These are phyloP conservation scores for Yponomeuta cagnagella DNA, from an alignment of 2,888 invertebrate genomes.

Conservation along the genomic window DNA sequence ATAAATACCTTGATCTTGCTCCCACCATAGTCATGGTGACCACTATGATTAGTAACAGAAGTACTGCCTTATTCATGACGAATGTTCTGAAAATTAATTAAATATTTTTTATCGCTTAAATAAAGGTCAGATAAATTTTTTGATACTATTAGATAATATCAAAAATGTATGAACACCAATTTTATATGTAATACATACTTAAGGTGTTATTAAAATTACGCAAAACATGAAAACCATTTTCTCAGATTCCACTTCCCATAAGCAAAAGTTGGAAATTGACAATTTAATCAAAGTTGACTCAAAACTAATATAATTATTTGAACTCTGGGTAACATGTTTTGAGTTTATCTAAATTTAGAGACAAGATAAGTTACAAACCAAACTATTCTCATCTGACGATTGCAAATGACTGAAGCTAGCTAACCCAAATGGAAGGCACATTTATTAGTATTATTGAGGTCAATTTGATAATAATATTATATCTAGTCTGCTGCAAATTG, in stretches of 20 bases:
- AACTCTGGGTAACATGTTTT: too few species aligned
- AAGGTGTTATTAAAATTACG: too few species aligned
- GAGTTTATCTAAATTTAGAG: background rate
- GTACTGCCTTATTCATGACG: slow-evolving; percentile 35
- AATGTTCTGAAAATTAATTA: background rate
- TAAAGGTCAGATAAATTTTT: too few species aligned
- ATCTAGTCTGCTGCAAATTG: background rate
- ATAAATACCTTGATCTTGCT: slow-evolving; percentile 18
- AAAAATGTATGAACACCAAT: too few species aligned
- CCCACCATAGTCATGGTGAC: slow-evolving; percentile 31
- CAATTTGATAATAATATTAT: background rate
- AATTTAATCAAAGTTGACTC: too few species aligned
- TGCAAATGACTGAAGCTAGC: background rate
- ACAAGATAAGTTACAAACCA: background rate
- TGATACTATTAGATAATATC: too few species aligned
- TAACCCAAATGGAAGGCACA: background rate
- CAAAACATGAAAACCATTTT: too few species aligned
- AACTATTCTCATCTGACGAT: background rate
- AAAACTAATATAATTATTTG: too few species aligned
- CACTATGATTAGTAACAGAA: slow-evolving; percentile 30
- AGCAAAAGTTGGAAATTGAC: too few species aligned
- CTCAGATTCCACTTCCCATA: too few species aligned
- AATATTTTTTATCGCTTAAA: background rate
- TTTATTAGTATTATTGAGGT: background rate
- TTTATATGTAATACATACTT: too few species aligned